Conservation (phyloP, 2,888 invertebrate species). For the Phengaris arion region DNA sequence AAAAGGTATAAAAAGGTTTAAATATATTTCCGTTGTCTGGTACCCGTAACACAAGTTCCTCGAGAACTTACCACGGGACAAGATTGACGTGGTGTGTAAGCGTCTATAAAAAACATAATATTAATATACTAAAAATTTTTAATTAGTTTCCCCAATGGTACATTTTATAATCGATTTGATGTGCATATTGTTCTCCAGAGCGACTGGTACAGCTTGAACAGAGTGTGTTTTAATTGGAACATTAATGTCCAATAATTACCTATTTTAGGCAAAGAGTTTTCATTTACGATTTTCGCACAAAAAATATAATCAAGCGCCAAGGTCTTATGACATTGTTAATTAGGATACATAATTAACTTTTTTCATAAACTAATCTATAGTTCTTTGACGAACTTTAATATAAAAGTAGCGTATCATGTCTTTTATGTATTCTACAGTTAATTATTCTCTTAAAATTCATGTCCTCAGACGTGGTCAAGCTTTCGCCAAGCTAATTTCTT, state of each 20-base stretch:
- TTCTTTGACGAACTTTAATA: conserved; percentile 8
- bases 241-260: not conserved
- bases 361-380: conserved; percentile 2
- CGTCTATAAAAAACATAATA: too few species aligned
- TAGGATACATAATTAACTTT: not conserved
- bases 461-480: not conserved
- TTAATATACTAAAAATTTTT: too few species aligned
- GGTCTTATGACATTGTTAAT: not conserved
- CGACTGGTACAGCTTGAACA: not conserved
- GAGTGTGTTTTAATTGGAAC: not conserved
- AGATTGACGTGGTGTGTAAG: too few species aligned
- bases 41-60: too few species aligned
- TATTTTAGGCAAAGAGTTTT: not conserved
- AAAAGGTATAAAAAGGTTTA: too few species aligned
- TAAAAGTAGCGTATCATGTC: not conserved
- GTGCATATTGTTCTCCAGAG: too few species aligned
- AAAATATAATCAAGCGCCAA: not conserved
- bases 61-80: too few species aligned
- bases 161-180: too few species aligned
- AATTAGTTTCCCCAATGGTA: too few species aligned
- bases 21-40: too few species aligned
- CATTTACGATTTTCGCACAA: not conserved
- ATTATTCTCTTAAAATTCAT: conserved; percentile 6
- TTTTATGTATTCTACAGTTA: not conserved
- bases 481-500: not conserved